phyloP scores from a whole-genome alignment of 2,113 vertebrate genomes.

The Myotis brandtii region DNA sequence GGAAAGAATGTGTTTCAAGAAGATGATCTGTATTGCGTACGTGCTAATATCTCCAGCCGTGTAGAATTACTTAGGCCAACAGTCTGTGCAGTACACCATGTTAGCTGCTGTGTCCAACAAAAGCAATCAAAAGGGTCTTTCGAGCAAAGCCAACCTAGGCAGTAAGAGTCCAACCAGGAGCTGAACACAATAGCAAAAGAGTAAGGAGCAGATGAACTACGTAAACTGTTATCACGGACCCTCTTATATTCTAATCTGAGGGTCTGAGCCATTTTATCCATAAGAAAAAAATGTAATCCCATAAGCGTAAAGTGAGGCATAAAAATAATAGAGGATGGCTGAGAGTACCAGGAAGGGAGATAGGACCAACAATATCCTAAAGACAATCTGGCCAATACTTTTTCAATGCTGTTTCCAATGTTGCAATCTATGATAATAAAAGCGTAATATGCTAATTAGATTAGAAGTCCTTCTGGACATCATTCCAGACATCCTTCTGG shows the following conservation, averaged over 20 bases:
- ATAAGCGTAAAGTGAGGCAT: background rate
- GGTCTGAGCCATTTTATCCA: background rate
- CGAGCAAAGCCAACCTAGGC: background rate
- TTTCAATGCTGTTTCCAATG: background rate
- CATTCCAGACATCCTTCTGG: too few species aligned
- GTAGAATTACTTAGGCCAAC: background rate
- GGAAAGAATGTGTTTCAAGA: background rate
- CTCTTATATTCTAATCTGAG: background rate
- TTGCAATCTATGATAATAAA: background rate
- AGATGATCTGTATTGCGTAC: background rate
- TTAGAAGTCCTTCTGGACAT: too few species aligned
- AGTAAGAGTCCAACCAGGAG: background rate
- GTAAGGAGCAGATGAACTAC: background rate
- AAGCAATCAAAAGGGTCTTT: background rate
- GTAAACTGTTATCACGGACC: background rate
- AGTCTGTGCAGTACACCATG: background rate
- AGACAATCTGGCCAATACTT: background rate
- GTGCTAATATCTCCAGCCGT: background rate
- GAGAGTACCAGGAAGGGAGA: background rate
- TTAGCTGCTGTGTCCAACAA: background rate
- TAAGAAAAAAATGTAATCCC: slow-evolving; percentile 27
- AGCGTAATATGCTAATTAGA: too few species aligned
- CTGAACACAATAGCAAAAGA: background rate
- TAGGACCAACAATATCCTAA: background rate
- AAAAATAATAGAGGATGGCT: background rate